Evolutionary conservation across 2,797 vertebrate genomes (phyloP).

Genomic region (Vireo griseus): DNA sequence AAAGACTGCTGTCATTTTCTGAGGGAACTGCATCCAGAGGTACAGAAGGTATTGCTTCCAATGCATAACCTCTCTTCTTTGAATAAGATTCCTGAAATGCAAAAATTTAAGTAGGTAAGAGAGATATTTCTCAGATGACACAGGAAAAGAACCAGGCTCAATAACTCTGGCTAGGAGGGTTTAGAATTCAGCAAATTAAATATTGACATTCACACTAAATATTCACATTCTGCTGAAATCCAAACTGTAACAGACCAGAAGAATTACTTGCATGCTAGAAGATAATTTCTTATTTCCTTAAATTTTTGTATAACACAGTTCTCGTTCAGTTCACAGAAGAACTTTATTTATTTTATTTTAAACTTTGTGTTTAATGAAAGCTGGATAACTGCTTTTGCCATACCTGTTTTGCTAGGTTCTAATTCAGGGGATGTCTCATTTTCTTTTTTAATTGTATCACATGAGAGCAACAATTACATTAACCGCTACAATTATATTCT

Average conservation of each 20-base stretch:
- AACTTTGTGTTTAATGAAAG: neutral
- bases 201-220: neutral
- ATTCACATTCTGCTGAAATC: neutral
- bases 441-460: neutral
- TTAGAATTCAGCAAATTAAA: slow-evolving; percentile 3
- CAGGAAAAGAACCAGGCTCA: neutral
- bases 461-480: neutral
- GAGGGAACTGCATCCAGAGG: slow-evolving; percentile 88
- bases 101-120: slow-evolving; percentile 41
- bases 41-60: slow-evolving; percentile 83
- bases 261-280: neutral
- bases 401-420: neutral
- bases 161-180: neutral
- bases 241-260: neutral
- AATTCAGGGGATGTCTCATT: neutral
- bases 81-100: slow-evolving; percentile 84
- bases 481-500: neutral
- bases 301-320: neutral
- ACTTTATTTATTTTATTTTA: neutral
- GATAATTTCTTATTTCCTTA: neutral
- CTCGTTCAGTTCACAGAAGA: neutral
- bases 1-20: slow-evolving; percentile 89
- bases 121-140: neutral
- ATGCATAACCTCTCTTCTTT: slow-evolving; percentile 78
- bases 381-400: neutral